Conservation (phyloP, 2,797 vertebrate species). For the Paguma larvata region DNA sequence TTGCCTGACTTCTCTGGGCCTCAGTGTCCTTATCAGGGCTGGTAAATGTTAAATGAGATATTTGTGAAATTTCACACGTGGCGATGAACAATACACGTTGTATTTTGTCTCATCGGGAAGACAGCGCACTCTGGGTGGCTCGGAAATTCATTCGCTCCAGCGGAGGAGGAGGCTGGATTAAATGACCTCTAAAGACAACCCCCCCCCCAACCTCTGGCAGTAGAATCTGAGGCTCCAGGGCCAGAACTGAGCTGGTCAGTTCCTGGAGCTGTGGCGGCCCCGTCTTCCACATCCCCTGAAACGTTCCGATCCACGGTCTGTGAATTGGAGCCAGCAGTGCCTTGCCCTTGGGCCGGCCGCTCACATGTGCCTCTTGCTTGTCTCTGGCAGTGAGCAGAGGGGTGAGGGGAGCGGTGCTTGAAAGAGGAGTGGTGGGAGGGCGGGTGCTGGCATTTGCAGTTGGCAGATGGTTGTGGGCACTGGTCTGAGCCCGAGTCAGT, state of each 20-base stretch:
- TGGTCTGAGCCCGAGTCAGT: slow-evolving; percentile 69
- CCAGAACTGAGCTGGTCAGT: background rate
- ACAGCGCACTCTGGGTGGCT: background rate
- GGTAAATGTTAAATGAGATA: background rate
- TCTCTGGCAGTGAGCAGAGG: background rate
- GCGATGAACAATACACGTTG: too few relatives aligned
- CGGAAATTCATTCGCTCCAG: background rate
- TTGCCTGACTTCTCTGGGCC: background rate
- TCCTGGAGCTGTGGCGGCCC: background rate
- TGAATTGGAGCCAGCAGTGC: background rate
- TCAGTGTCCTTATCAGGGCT: slow-evolving; percentile 26
- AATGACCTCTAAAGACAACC: background rate
- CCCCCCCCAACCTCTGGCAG: background rate
- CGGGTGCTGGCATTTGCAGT: slow-evolving; percentile 31
- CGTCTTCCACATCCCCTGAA: background rate
- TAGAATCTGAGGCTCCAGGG: background rate
- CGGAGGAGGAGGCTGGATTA: background rate
- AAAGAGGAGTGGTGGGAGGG: slow-evolving; percentile 52
- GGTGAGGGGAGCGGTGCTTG: background rate
- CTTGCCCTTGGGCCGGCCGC: background rate
- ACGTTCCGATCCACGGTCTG: background rate
- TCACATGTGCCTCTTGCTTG: background rate
- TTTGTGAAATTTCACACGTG: background rate
- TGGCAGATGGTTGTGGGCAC: slow-evolving; percentile 79
- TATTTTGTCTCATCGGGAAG: background rate